Percentiles rank a stretch among this genome's conserved stretches.
Evolutionary conservation across 2,113 vertebrate genomes (phyloP).

Genomic region (Ophiodon elongatus): DNA sequence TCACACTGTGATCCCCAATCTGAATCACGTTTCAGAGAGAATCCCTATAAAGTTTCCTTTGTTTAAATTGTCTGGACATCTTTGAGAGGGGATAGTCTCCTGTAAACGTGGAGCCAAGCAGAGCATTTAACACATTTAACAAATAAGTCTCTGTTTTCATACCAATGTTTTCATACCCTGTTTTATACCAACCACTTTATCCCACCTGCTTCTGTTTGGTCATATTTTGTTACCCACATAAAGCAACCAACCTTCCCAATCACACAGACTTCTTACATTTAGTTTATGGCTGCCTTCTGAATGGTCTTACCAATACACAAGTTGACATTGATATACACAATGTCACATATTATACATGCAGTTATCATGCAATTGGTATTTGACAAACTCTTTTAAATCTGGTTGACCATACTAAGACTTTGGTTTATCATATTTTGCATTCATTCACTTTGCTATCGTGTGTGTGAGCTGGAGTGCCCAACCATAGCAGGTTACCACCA

Average conservation of each 20-base stretch:
- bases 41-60: constrained; percentile 51
- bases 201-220: not conserved
- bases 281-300: not conserved
- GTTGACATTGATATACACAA: not conserved
- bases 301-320: not conserved
- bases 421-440: constrained; percentile 2
- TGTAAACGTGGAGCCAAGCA: constrained; percentile 8
- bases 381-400: not conserved
- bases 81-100: constrained; percentile 25
- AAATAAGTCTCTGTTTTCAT: not conserved
- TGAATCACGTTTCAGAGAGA: constrained; percentile 37
- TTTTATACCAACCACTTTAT: constrained; percentile 11
- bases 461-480: constrained; percentile 3
- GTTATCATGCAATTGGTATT: not conserved
- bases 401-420: not conserved
- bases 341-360: not conserved
- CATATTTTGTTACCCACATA: constrained; percentile 9
- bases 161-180: not conserved
- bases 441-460: constrained; percentile 3
- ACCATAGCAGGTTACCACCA: constrained; percentile 86
- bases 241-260: not conserved
- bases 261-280: not conserved
- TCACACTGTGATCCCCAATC: constrained; percentile 53
- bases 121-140: constrained; percentile 14
- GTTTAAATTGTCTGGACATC: constrained; percentile 30